Conservation (phyloP, 2,113 vertebrate genomes). For the Callionymus lyra region DNA sequence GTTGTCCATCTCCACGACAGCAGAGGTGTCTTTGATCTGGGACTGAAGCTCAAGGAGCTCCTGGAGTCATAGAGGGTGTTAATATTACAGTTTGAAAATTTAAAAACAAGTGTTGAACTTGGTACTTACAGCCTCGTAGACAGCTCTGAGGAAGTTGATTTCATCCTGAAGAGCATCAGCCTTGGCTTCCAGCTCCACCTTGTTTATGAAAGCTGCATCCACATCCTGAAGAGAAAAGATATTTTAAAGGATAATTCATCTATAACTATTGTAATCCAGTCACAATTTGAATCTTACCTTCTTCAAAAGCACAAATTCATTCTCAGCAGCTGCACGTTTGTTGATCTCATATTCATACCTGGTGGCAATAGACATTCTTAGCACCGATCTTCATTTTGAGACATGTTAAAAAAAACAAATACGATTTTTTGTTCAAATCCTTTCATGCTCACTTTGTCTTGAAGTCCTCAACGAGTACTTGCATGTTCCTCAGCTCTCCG, state of each 20-base stretch:
- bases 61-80: conserved; percentile 38
- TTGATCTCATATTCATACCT: conserved; percentile 95
- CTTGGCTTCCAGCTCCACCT: conserved; percentile 86
- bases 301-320: conserved; percentile 89
- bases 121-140: conserved; percentile 78
- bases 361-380: conserved; percentile 5
- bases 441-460: conserved; percentile 78
- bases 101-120: no score
- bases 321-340: conserved; percentile 80
- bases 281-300: conserved; percentile 63
- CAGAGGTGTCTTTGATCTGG: conserved; percentile 81
- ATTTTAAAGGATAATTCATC: no score
- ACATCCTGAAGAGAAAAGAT: conserved; percentile 68
- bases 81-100: no score
- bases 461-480: conserved; percentile 83
- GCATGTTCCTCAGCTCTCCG: conserved; percentile 80
- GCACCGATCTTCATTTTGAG: conserved; percentile 1
- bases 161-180: conserved; percentile 84
- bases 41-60: conserved; percentile 75
- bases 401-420: not conserved
- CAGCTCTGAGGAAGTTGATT: conserved; percentile 81
- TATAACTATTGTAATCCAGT: no score
- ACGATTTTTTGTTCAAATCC: not conserved
- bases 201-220: conserved; percentile 86
- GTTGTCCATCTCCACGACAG: conserved; percentile 88